phyloP scores from a whole-genome alignment of 2,888 invertebrate species.

The Electrophaes corylata region DNA sequence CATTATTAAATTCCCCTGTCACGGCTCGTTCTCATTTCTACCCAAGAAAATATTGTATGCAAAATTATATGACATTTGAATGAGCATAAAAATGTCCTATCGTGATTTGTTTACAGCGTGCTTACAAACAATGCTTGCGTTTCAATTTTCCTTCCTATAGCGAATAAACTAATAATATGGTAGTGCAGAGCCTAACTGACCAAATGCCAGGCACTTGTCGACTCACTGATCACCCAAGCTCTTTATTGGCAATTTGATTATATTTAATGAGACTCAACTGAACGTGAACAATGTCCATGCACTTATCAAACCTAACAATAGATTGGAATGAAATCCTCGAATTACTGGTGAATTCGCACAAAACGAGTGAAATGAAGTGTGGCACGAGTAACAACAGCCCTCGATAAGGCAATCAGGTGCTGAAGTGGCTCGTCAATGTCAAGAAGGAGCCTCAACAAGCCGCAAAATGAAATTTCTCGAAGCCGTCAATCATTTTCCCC shows the following conservation, averaged over 20 bases:
- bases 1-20: slow-evolving; percentile 84
- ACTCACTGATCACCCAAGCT: slow-evolving; percentile 26
- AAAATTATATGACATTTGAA: slow-evolving; percentile 84
- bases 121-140: slow-evolving; percentile 53
- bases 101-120: slow-evolving; percentile 67
- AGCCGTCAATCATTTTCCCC: slow-evolving; percentile 83
- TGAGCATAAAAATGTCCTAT: slow-evolving; percentile 75
- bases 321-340: slow-evolving; percentile 51
- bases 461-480: slow-evolving; percentile 82
- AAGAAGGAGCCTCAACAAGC: slow-evolving; percentile 75
- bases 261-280: slow-evolving; percentile 25
- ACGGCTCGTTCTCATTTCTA: slow-evolving; percentile 77
- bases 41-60: slow-evolving; percentile 83
- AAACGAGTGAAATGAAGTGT: slow-evolving; percentile 75
- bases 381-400: slow-evolving; percentile 66
- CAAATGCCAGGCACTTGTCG: slow-evolving; percentile 20
- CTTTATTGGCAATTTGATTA: slow-evolving; percentile 28
- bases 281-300: slow-evolving; percentile 30
- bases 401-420: slow-evolving; percentile 67
- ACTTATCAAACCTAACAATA: slow-evolving; percentile 36
- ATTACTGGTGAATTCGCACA: slow-evolving; percentile 56
- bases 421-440: slow-evolving; percentile 56
- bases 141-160: slow-evolving; percentile 34
- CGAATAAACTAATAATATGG: slow-evolving; percentile 29
- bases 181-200: slow-evolving; percentile 11